Conservation (phyloP, 2,113 vertebrate species). For the Cyanistes caeruleus region DNA sequence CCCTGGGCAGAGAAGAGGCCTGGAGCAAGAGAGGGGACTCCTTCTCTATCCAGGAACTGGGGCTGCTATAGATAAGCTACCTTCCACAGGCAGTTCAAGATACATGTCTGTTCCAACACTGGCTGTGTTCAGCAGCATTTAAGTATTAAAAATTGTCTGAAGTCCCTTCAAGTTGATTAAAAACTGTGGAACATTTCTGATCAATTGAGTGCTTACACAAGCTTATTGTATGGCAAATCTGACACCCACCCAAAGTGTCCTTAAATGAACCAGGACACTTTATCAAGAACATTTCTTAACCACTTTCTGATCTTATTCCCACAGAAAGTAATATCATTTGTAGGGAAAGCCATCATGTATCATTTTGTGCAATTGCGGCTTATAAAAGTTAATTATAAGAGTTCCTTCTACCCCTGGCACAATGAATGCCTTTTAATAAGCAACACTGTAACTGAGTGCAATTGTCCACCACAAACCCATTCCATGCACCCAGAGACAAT, state of each 20-base stretch:
- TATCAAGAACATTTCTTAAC: not conserved
- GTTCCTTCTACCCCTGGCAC: not conserved
- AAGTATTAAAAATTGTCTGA: not conserved
- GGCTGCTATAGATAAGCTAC: not conserved
- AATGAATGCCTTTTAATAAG: slow-evolving; percentile 44
- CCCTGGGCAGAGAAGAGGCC: not conserved
- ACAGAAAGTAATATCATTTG: not conserved
- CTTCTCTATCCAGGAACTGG: accelerated
- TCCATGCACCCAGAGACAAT: slow-evolving; percentile 1
- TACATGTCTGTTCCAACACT: not conserved
- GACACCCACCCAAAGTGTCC: not conserved
- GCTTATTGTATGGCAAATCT: not conserved
- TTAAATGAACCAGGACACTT: not conserved
- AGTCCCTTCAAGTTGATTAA: slow-evolving; percentile 4
- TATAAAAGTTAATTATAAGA: slow-evolving; percentile 34
- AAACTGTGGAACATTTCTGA: not conserved
- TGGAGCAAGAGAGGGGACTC: not conserved
- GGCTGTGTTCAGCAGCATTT: not conserved
- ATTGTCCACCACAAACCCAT: slow-evolving; percentile 11
- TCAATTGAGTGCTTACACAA: not conserved
- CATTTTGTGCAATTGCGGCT: not conserved
- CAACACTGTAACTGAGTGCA: not conserved
- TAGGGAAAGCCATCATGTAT: not conserved
- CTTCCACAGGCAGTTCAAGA: not conserved
- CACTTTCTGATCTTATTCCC: not conserved